Percentiles rank a stretch among this genome's conserved stretches.
Evolutionary conservation across 2,888 invertebrate species (phyloP).

Genomic region (Coelogynopora nodosa): DNA sequence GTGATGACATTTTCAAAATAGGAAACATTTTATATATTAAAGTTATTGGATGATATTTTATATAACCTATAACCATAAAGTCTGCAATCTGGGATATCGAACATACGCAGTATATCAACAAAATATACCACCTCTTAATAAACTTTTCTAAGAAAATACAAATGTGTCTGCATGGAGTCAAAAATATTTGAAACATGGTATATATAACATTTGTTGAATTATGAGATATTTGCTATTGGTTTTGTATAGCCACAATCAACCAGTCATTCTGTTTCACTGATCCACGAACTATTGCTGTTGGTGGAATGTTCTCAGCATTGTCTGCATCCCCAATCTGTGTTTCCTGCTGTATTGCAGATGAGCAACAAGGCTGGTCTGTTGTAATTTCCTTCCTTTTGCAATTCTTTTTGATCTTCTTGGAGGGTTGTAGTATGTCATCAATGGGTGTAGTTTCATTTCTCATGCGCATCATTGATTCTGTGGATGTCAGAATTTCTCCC

Average conservation of each 20-base stretch:
- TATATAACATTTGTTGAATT: too few relatives aligned
- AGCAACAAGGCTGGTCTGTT: background rate
- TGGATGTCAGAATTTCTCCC: slow-evolving; percentile 6
- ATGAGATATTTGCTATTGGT: too few relatives aligned
- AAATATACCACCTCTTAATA: too few relatives aligned
- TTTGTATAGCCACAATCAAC: background rate
- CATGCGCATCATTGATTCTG: background rate
- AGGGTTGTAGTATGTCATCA: background rate
- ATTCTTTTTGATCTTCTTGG: background rate
- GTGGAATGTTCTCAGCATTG: background rate
- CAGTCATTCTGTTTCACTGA: background rate
- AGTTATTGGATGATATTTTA: too few relatives aligned
- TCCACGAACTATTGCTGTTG: background rate
- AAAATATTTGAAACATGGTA: too few relatives aligned
- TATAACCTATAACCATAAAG: too few relatives aligned
- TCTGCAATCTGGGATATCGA: too few relatives aligned
- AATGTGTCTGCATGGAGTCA: too few relatives aligned
- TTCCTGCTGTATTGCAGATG: background rate
- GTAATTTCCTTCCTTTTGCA: background rate
- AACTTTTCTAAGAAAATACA: too few relatives aligned
- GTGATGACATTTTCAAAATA: too few relatives aligned
- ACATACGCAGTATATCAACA: too few relatives aligned
- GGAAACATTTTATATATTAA: too few relatives aligned
- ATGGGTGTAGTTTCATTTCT: background rate
- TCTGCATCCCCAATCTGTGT: background rate